phyloP scores from a whole-genome alignment of 1,140 invertebrate species.

The Pogonomyrmex californicus region DNA sequence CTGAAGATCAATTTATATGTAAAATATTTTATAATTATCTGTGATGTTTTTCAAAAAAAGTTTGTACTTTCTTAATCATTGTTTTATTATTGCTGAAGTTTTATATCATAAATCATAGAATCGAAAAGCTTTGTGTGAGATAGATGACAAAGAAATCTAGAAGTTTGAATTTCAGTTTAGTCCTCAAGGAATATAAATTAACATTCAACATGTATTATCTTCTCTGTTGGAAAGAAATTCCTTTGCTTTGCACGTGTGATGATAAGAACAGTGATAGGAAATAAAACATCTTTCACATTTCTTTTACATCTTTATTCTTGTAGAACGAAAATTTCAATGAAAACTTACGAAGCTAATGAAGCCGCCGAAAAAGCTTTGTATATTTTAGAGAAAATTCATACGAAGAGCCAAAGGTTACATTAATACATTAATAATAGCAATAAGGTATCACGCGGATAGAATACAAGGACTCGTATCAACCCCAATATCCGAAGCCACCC shows the following conservation, averaged over 20 bases:
- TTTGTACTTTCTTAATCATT: not conserved
- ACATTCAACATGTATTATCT: not conserved
- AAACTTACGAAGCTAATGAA: slow-evolving; percentile 32
- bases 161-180: not conserved
- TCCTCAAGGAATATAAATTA: not conserved
- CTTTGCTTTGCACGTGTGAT: not conserved
- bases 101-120: not conserved
- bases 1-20: not conserved
- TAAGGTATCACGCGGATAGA: not conserved
- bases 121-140: not conserved
- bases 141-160: not conserved
- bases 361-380: not conserved
- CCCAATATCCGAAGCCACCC: slow-evolving; percentile 30
- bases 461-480: not conserved
- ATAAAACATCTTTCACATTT: not conserved
- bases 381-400: slow-evolving; percentile 33
- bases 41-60: not conserved
- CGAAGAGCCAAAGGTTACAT: not conserved
- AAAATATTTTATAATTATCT: not conserved
- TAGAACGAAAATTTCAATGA: slow-evolving; percentile 16
- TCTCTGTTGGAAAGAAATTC: not conserved
- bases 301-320: slow-evolving; percentile 6
- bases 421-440: too few species aligned
- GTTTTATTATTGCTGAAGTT: not conserved
- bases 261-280: not conserved